Percentiles rank a stretch among this genome's conserved stretches.
These are phyloP conservation scores for Distichodus sexfasciatus DNA, from an alignment of 2,797 vertebrate species.

Conservation along the genomic window DNA sequence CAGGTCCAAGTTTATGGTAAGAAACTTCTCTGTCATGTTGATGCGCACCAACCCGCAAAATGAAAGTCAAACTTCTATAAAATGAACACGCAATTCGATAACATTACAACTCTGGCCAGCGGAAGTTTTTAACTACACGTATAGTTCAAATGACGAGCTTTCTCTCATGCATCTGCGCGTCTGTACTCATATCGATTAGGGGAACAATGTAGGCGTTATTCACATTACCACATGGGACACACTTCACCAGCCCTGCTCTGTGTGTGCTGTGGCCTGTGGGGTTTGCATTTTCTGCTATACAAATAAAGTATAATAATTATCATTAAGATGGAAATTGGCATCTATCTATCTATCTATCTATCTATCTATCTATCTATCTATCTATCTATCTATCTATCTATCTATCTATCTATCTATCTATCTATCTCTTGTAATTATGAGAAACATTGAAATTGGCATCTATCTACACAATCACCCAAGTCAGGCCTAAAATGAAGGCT, in stretches of 20 bases:
- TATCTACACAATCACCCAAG: too few relatives aligned
- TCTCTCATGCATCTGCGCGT: neutral
- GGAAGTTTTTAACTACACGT: conserved; percentile 27
- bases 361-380: too few relatives aligned
- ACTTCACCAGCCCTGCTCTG: neutral
- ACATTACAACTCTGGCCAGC: conserved; percentile 24
- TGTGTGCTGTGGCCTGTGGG: neutral
- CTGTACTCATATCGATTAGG: conserved; percentile 28
- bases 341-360: too few relatives aligned
- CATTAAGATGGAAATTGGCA: too few relatives aligned
- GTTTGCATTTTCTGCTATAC: neutral
- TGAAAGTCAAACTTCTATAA: conserved; percentile 8
- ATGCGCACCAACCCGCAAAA: conserved; percentile 3
- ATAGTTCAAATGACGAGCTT: conserved; percentile 10
- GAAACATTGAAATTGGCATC: too few relatives aligned
- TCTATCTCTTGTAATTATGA: too few relatives aligned
- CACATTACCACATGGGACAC: conserved; percentile 18
- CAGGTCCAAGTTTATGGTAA: conserved; percentile 7
- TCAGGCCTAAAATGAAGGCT: too few relatives aligned
- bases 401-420: too few relatives aligned
- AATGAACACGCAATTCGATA: conserved; percentile 28
- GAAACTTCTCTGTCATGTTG: conserved; percentile 16
- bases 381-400: too few relatives aligned
- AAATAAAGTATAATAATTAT: neutral
- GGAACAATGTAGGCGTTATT: conserved; percentile 8